A percentile compares a stretch with the other conserved stretches of the same genome.
phyloP scores from a whole-genome alignment of 30 jellyfish, hydroid and myxozoan species.

The Chrysaora quinquecirrha region DNA sequence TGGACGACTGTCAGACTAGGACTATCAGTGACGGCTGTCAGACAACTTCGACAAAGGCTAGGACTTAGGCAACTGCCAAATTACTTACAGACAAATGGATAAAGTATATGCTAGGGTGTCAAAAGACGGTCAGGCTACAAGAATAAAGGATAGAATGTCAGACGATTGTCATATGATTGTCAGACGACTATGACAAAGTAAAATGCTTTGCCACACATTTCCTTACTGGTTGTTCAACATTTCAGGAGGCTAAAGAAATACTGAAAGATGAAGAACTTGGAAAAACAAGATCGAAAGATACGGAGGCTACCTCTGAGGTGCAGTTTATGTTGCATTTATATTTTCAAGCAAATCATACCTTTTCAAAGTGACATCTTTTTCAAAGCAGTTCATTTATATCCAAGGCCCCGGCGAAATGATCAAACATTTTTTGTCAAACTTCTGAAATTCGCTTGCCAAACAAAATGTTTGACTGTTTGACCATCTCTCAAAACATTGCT shows the following conservation, averaged over 20 bases:
- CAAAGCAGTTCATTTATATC: no score
- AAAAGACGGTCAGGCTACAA: neutral
- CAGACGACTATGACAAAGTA: neutral
- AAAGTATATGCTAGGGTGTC: neutral
- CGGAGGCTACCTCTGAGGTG: neutral
- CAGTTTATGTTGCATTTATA: no score
- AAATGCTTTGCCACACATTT: no score
- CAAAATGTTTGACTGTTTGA: no score
- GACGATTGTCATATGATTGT: neutral
- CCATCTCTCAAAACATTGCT: no score
- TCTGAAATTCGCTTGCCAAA: no score
- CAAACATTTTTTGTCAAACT: no score
- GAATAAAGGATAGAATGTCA: neutral
- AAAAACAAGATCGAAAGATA: conserved; percentile 19
- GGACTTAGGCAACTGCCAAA: neutral
- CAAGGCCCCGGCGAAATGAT: no score
- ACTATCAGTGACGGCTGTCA: no score
- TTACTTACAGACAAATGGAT: neutral
- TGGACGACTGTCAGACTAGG: no score
- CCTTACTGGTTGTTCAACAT: neutral
- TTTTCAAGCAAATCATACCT: no score
- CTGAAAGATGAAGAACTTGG: conserved; percentile 31
- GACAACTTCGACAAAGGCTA: neutral
- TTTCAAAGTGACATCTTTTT: no score
- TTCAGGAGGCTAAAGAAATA: conserved; percentile 27